Percentiles rank a stretch among this genome's conserved stretches.
Evolutionary conservation across 2,888 invertebrate species (phyloP).

Genomic region (Melanargia galathea): DNA sequence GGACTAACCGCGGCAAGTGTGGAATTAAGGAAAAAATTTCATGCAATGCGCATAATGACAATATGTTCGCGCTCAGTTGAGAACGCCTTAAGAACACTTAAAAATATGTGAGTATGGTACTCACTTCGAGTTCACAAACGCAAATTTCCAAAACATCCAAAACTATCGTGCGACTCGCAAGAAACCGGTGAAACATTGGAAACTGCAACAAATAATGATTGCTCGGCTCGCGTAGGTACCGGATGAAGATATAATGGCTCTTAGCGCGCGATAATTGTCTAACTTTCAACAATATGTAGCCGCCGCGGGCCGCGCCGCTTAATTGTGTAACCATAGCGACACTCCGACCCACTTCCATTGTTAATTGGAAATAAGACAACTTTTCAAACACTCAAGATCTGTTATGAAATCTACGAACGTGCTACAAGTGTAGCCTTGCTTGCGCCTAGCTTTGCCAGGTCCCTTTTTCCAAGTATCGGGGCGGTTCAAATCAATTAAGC

Average conservation of each 20-base stretch:
- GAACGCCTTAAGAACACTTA: too few species aligned
- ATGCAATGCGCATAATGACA: too few species aligned
- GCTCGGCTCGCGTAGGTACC: conserved; percentile 25
- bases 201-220: conserved; percentile 35
- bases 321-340: conserved; percentile 35
- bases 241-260: conserved; percentile 36
- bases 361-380: conserved; percentile 37
- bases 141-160: background rate
- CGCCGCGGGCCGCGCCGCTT: conserved; percentile 29
- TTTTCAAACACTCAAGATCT: conserved; percentile 33
- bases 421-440: conserved; percentile 4
- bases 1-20: too few species aligned
- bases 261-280: conserved; percentile 41
- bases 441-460: too few species aligned
- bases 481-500: too few species aligned
- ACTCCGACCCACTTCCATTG: conserved; percentile 35
- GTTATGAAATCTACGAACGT: conserved; percentile 28
- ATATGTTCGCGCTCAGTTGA: too few species aligned
- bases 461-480: too few species aligned
- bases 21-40: too few species aligned
- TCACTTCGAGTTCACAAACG: background rate
- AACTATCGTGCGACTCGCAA: conserved; percentile 5
- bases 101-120: too few species aligned
- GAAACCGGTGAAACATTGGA: conserved; percentile 30
- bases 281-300: conserved; percentile 41